phyloP scores from a whole-genome alignment of 2,113 vertebrate species.

The Beaufortia kweichowensis region DNA sequence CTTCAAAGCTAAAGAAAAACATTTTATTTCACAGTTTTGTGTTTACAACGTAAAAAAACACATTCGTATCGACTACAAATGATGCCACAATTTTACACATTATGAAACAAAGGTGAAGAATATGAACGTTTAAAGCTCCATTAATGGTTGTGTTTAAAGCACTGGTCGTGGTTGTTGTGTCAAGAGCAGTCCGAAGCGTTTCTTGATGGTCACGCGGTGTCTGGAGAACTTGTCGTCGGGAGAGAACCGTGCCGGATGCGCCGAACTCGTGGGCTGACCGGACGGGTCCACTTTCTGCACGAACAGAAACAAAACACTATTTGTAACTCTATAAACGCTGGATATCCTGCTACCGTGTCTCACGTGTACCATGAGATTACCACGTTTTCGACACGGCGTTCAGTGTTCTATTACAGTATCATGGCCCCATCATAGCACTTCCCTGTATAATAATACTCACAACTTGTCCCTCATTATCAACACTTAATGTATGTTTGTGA shows the following conservation, averaged over 20 bases:
- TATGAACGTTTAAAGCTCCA: neutral
- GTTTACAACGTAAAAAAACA: neutral
- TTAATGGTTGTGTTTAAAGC: slow-evolving; percentile 67
- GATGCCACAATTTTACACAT: neutral
- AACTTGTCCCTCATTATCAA: too few relatives aligned
- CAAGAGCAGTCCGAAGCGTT: slow-evolving; percentile 83
- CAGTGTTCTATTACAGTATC: too few relatives aligned
- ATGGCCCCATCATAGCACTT: too few relatives aligned
- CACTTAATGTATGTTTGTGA: too few relatives aligned
- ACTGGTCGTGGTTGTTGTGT: slow-evolving; percentile 84
- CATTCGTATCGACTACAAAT: neutral
- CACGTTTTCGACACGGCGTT: too few relatives aligned
- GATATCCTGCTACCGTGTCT: too few relatives aligned
- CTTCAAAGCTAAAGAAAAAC: neutral
- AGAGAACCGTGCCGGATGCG: slow-evolving; percentile 89
- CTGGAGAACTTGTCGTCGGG: slow-evolving; percentile 90
- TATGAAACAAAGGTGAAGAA: neutral
- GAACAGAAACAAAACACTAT: neutral
- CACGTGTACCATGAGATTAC: too few relatives aligned
- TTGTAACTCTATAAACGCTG: too few relatives aligned
- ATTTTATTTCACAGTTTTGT: neutral
- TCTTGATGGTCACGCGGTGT: slow-evolving; percentile 85
- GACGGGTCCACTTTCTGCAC: slow-evolving; percentile 76
- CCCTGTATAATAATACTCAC: too few relatives aligned
- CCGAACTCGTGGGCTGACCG: slow-evolving; percentile 82